Evolutionary conservation across 2,113 vertebrate genomes (phyloP), one percentile per base, ranked within the genome.

Genomic region (Periophthalmodon schlosseri): DNA sequence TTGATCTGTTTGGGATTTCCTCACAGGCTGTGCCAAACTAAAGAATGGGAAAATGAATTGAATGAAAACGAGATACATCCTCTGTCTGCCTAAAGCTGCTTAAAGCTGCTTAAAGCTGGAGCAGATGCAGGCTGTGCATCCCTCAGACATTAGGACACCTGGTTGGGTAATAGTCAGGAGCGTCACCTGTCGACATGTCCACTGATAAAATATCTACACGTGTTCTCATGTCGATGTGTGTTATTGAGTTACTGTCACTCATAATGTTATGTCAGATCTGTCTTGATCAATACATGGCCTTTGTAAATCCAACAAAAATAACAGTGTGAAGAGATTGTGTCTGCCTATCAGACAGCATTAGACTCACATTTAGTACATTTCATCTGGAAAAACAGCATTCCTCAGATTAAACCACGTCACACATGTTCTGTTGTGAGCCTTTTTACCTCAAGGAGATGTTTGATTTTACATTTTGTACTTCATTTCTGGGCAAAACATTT

Each of bases 371-470:
- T 61, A 18, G 18, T 39, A 39, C 63, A 65, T 39, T 65, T 65
- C 34, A 65, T 4, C 18, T 36, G 33, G 63, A 61, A 33, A 33
- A 61, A 39, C 16, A 3, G 6, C 28, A 61, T 61, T 61, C 58
- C 28, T 33, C 24, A 33, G 58, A 61, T 33, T 34, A 18, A 61
- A 61, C 58, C 15, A 18, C 23, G 58, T 61, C 58, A 61, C 24
- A 61, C 28, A 16, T 15, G 11, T 13, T 16, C 3, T 36, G 34
- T 12, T 12, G 16, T 65, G 34, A 65, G 2, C 8, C 10, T 20
- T 44, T 44, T 65, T 44, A 65, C 34, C 63, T 65, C 63, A 65
- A 63, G 28, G 61, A 20, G 33, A 64, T 36, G 61, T 34, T 36
- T 33, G 13, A 13, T 14, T 33, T 61, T 15, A 14, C 13, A 61